phyloP scores from a whole-genome alignment of 1,140 invertebrate genomes.

The Megathymus violae region DNA sequence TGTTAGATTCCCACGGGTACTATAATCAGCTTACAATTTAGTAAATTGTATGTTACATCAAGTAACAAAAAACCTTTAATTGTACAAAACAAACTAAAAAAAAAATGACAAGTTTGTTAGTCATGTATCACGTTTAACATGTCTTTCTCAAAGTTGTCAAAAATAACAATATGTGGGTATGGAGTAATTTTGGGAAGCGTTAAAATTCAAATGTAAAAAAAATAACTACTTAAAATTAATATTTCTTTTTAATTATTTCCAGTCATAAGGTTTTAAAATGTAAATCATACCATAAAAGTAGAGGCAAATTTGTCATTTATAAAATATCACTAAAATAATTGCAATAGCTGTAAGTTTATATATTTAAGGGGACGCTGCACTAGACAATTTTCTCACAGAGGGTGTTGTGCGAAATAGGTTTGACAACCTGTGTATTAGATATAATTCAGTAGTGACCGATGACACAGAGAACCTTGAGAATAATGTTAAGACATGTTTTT shows the following conservation, averaged over 20 bases:
- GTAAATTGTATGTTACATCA: not conserved
- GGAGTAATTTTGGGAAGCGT: no score
- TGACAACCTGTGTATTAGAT: not conserved
- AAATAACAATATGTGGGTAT: no score
- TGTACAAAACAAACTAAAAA: not conserved
- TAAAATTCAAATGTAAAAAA: no score
- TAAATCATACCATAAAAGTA: no score
- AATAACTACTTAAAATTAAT: no score
- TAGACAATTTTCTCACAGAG: no score
- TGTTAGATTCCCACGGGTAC: slow-evolving; percentile 7
- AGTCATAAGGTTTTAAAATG: no score
- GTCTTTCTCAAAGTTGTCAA: not conserved
- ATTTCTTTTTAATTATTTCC: no score
- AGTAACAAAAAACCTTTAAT: not conserved
- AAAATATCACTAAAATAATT: no score
- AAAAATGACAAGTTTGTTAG: not conserved
- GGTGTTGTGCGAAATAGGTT: not conserved
- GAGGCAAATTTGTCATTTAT: no score
- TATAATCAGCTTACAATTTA: not conserved
- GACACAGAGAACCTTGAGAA: not conserved
- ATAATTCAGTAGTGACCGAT: not conserved
- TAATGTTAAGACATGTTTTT: not conserved
- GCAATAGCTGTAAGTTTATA: no score
- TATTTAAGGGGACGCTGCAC: no score
- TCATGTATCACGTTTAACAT: not conserved